phyloP scores from a whole-genome alignment of 2,797 vertebrate genomes.

The Sylvilagus floridanus region DNA sequence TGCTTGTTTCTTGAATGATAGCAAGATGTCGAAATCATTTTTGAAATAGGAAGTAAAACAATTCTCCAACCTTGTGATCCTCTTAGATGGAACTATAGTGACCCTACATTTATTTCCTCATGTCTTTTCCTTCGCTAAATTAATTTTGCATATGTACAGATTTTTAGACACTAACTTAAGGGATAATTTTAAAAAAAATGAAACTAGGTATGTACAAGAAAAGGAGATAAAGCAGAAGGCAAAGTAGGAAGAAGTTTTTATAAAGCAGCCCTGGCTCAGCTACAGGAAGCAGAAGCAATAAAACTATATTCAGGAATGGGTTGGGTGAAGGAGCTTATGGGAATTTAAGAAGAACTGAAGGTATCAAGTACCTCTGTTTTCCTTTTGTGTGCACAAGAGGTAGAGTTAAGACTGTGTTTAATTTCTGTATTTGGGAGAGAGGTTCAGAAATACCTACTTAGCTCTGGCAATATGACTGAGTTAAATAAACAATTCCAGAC shows the following conservation, averaged over 20 bases:
- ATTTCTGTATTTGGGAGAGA: slow-evolving; percentile 35
- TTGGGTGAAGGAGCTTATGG: not conserved
- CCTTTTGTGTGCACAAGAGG: not conserved
- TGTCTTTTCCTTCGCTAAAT: not conserved
- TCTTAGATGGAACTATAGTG: not conserved
- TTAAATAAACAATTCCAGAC: slow-evolving; percentile 72
- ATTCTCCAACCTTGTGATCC: not conserved
- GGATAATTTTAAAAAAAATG: not conserved
- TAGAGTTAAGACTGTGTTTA: slow-evolving; percentile 45
- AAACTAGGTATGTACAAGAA: not conserved
- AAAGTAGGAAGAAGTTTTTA: not conserved
- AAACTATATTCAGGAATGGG: not conserved
- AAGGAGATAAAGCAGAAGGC: not conserved
- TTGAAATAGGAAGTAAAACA: not conserved
- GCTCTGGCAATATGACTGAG: slow-evolving; percentile 59
- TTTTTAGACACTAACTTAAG: not conserved
- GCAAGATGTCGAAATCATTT: not conserved
- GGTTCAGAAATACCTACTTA: slow-evolving; percentile 61
- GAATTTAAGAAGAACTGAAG: not conserved
- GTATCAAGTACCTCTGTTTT: not conserved
- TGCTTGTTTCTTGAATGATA: not conserved
- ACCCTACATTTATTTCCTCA: not conserved
- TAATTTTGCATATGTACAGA: not conserved
- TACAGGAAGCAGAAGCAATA: not conserved
- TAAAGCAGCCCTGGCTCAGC: not conserved